phyloP scores from a whole-genome alignment of 1,140 invertebrate genomes.

The Aphaenogaster rudis region DNA sequence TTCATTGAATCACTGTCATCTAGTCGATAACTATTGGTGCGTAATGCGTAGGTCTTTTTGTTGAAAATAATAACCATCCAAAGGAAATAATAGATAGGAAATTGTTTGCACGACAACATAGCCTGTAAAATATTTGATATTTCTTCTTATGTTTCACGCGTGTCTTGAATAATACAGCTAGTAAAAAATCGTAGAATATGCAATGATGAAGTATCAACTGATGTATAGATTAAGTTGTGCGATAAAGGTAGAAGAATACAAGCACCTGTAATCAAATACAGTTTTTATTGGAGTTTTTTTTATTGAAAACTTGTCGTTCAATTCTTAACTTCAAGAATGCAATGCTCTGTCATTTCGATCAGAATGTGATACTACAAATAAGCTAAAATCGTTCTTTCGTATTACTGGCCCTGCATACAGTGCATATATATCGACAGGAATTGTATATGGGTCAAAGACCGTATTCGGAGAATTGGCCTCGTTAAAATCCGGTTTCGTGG shows the following conservation, averaged over 20 bases:
- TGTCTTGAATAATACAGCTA: neutral
- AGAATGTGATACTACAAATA: neutral
- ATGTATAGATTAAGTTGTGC: neutral
- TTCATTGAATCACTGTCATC: conserved; percentile 31
- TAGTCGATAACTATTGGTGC: neutral
- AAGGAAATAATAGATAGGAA: neutral
- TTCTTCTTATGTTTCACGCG: neutral
- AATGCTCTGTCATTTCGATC: neutral
- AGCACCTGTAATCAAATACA: neutral
- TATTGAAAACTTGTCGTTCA: neutral
- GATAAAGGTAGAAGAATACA: neutral
- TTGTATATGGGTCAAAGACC: conserved; percentile 35
- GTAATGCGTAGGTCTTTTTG: neutral
- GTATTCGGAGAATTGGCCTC: conserved; percentile 18
- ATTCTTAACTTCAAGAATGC: neutral
- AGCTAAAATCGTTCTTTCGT: neutral
- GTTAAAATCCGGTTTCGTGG: conserved; percentile 34
- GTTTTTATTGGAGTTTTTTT: conserved; percentile 17
- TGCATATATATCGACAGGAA: conserved; percentile 9
- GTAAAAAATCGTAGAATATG: neutral
- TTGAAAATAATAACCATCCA: neutral
- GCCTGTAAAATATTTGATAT: neutral
- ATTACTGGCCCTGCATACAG: neutral
- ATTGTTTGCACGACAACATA: neutral
- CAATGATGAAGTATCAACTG: neutral